Evolutionary conservation across 2,113 vertebrate species (phyloP).

Genomic region (Alethe castanea): DNA sequence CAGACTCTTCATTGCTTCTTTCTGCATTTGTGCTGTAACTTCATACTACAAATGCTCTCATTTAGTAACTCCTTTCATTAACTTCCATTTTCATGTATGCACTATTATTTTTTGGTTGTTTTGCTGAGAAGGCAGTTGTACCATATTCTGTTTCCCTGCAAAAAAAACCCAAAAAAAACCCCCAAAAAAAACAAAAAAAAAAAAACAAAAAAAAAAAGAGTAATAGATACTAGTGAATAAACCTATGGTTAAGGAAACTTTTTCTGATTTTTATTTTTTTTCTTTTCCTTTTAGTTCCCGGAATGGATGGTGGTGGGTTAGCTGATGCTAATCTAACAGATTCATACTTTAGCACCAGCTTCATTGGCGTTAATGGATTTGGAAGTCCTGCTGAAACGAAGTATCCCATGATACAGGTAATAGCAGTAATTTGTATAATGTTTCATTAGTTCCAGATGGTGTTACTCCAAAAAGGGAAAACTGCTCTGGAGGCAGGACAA

Average conservation of each 20-base stretch:
- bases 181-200: too few relatives aligned
- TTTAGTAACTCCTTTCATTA: neutral
- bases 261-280: slow-evolving; percentile 40
- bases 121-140: neutral
- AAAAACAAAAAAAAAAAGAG: too few relatives aligned
- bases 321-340: slow-evolving; percentile 93
- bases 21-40: neutral
- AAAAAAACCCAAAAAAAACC: neutral
- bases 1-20: neutral
- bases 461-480: neutral
- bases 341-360: slow-evolving; percentile 99
- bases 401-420: slow-evolving; percentile 99
- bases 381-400: slow-evolving; percentile 94
- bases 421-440: neutral
- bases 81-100: neutral
- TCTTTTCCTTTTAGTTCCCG: slow-evolving; percentile 83
- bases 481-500: neutral
- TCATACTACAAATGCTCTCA: neutral
- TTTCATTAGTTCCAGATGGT: neutral
- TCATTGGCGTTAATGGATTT: slow-evolving; percentile 98
- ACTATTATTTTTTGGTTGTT: neutral
- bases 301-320: slow-evolving; percentile 88
- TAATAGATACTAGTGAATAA: neutral
- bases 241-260: neutral
- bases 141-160: neutral